Percentiles rank a stretch among this genome's conserved stretches.
Evolutionary conservation across 2,888 invertebrate genomes (phyloP).

Genomic region (Chrysopilus asiliformis): DNA sequence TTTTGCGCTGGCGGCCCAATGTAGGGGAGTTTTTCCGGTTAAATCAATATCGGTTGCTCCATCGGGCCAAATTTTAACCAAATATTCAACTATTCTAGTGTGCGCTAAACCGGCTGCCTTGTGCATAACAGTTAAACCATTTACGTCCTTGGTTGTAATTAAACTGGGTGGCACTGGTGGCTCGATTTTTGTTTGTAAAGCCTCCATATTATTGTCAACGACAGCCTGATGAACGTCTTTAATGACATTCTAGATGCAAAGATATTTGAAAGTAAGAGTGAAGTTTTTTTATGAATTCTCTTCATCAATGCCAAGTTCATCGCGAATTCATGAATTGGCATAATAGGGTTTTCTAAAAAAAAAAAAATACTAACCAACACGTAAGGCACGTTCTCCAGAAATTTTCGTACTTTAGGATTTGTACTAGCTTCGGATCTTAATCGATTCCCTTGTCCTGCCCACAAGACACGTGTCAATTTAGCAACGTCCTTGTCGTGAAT

Average conservation of each 20-base stretch:
- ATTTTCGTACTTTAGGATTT: conserved; percentile 67
- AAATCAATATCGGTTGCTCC: conserved; percentile 58
- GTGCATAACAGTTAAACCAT: conserved; percentile 75
- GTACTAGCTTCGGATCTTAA: conserved; percentile 73
- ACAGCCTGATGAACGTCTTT: conserved; percentile 68
- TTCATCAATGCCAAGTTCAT: too few relatives aligned
- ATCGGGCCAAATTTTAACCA: conserved; percentile 54
- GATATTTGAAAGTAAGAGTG: conserved; percentile 13
- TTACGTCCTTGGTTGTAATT: conserved; percentile 59
- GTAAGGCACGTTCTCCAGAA: conserved; percentile 85
- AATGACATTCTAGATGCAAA: conserved; percentile 72
- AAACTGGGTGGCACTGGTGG: conserved; percentile 58
- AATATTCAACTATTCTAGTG: conserved; percentile 57
- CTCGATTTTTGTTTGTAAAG: conserved; percentile 48
- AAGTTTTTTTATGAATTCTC: too few relatives aligned
- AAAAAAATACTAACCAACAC: conserved; percentile 88
- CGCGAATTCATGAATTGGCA: too few relatives aligned
- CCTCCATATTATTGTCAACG: conserved; percentile 61
- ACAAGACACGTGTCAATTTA: conserved; percentile 72
- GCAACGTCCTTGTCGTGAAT: conserved; percentile 83
- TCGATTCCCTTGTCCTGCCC: conserved; percentile 80
- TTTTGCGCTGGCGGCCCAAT: conserved; percentile 71
- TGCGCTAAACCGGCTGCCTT: conserved; percentile 79
- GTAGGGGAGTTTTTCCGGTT: conserved; percentile 75
- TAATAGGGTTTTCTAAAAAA: too few relatives aligned